A percentile compares a stretch with the other conserved stretches of the same genome.
Evolutionary conservation across 1,140 invertebrate genomes (phyloP).

Genomic region (Aradophagus sp.): DNA sequence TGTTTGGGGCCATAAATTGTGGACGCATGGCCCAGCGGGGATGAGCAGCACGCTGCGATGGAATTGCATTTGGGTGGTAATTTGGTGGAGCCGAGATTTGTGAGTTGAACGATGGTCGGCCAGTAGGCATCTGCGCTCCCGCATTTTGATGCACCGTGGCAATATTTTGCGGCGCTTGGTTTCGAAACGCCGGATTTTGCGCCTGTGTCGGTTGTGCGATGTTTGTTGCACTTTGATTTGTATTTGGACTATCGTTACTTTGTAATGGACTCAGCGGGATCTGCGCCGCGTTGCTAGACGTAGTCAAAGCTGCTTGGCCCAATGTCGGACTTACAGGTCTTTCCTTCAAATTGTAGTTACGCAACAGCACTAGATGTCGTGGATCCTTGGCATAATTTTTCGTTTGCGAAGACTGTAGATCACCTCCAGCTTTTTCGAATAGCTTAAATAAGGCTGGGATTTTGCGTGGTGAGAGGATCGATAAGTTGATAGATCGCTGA

Average conservation of each 20-base stretch:
- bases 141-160: conserved; percentile 66
- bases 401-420: conserved; percentile 83
- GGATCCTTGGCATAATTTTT: conserved; percentile 95
- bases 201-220: conserved; percentile 65
- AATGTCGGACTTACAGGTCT: conserved; percentile 83
- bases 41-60: conserved; percentile 60
- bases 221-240: conserved; percentile 68
- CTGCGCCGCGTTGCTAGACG: conserved; percentile 65
- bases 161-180: conserved; percentile 69
- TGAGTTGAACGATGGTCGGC: conserved; percentile 69
- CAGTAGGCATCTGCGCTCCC: conserved; percentile 62
- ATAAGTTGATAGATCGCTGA: conserved; percentile 87
- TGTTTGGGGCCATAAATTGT: conserved; percentile 65
- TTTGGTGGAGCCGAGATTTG: conserved; percentile 76
- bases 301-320: conserved; percentile 60
- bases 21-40: conserved; percentile 68
- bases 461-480: conserved; percentile 91
- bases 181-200: conserved; percentile 66
- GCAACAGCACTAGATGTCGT: conserved; percentile 85
- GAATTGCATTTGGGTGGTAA: conserved; percentile 70
- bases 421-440: conserved; percentile 90
- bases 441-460: conserved; percentile 86
- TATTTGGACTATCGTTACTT: conserved; percentile 77
- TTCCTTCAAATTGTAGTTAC: conserved; percentile 83
- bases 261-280: conserved; percentile 77